A percentile compares a stretch with the other conserved stretches of the same genome.
Evolutionary conservation across 2,797 vertebrate species (phyloP).

Genomic region (Pangasius djambal): DNA sequence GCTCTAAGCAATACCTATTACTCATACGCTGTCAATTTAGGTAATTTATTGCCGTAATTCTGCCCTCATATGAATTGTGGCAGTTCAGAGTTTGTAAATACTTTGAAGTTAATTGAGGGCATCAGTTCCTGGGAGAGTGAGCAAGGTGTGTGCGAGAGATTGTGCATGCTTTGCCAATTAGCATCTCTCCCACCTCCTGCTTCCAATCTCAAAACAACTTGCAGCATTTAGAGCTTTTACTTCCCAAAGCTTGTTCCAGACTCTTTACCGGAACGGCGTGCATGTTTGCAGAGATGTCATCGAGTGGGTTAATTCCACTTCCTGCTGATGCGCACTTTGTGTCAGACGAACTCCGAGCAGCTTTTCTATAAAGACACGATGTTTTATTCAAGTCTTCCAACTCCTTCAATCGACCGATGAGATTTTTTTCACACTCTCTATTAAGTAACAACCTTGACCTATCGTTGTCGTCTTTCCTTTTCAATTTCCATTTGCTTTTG

Average conservation of each 20-base stretch:
- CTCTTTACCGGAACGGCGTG: constrained; percentile 1
- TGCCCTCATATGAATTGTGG: constrained; percentile 54
- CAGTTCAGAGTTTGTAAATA: constrained; percentile 64
- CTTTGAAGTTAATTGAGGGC: constrained; percentile 65
- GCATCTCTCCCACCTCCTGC: constrained; percentile 54
- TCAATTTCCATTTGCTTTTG: constrained; percentile 51
- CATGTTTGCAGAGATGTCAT: constrained; percentile 29
- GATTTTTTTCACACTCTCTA: constrained; percentile 20
- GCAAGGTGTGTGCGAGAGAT: constrained; percentile 49
- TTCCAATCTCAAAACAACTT: constrained; percentile 49
- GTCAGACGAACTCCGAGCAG: not conserved
- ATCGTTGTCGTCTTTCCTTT: constrained; percentile 37
- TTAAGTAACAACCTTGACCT: constrained; percentile 42
- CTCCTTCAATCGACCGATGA: constrained; percentile 25
- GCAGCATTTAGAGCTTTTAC: constrained; percentile 39
- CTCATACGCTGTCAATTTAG: constrained; percentile 65
- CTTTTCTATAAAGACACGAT: constrained; percentile 8
- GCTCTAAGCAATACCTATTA: constrained; percentile 63
- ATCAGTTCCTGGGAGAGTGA: constrained; percentile 56
- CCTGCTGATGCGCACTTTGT: constrained; percentile 7
- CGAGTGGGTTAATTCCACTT: constrained; percentile 35
- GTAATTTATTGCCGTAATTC: constrained; percentile 65
- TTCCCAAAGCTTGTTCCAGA: constrained; percentile 18
- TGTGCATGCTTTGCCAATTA: constrained; percentile 55
- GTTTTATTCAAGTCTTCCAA: constrained; percentile 37